These are phyloP conservation scores for Stenopsyche tienmushanensis DNA, from an alignment of 1,140 invertebrate genomes.

Conservation along the genomic window DNA sequence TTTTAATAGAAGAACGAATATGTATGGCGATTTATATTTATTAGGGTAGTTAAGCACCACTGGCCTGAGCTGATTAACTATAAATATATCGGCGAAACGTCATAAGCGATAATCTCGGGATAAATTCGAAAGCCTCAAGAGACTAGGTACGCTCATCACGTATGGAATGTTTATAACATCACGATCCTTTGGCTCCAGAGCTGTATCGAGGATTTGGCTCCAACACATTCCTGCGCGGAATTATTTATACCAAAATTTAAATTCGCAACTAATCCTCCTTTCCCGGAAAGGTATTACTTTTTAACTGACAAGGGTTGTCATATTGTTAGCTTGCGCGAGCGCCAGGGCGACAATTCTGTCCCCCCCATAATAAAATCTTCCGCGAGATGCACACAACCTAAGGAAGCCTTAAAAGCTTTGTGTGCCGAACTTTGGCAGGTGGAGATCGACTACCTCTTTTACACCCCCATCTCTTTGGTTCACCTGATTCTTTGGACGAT, in stretches of 20 bases:
- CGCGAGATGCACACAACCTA: slow-evolving; percentile 19
- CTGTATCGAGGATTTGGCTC: too few relatives aligned
- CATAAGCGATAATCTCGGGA: too few relatives aligned
- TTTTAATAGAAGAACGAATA: too few relatives aligned
- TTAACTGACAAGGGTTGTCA: slow-evolving; percentile 27
- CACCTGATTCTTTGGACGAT: not conserved
- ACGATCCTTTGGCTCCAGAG: too few relatives aligned
- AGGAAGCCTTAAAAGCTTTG: slow-evolving; percentile 20
- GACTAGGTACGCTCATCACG: slow-evolving; percentile 14
- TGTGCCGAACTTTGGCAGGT: not conserved
- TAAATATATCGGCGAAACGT: too few relatives aligned
- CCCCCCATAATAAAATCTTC: slow-evolving; percentile 26
- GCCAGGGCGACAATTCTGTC: slow-evolving; percentile 1
- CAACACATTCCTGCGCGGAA: not conserved
- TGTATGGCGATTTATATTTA: too few relatives aligned
- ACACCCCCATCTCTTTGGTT: not conserved
- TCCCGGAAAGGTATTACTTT: slow-evolving; percentile 18
- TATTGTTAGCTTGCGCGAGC: slow-evolving; percentile 16
- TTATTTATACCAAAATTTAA: slow-evolving; percentile 19
- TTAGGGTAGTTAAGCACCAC: too few relatives aligned
- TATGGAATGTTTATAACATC: not conserved
- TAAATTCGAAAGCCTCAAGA: too few relatives aligned
- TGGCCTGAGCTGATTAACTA: too few relatives aligned
- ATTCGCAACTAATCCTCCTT: slow-evolving; percentile 15
- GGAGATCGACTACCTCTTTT: not conserved